Conservation (phyloP, 2,888 invertebrate genomes). For the Adela reaumurella region DNA sequence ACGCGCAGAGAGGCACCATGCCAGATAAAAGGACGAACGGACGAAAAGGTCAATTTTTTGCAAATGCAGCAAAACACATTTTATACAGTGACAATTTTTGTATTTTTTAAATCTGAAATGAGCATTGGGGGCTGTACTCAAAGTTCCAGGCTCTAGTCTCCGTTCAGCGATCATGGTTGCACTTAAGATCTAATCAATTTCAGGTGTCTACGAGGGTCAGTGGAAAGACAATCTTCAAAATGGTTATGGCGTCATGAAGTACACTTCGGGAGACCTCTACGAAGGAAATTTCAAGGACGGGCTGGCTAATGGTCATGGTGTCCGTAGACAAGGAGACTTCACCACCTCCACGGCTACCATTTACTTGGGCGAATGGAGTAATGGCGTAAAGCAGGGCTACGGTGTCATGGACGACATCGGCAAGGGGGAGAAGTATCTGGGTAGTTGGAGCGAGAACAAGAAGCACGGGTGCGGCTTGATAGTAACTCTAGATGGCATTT, state of each 20-base stretch:
- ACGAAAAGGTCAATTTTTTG: too few relatives aligned
- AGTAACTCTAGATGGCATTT: slow-evolving; percentile 85
- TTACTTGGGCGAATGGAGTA: slow-evolving; percentile 87
- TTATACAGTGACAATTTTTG: too few relatives aligned
- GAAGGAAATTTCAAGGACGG: slow-evolving; percentile 87
- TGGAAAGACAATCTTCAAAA: slow-evolving; percentile 82
- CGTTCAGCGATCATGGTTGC: too few relatives aligned
- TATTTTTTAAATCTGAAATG: too few relatives aligned
- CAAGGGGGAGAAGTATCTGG: slow-evolving; percentile 86
- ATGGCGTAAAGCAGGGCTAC: slow-evolving; percentile 77
- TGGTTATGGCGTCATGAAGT: slow-evolving; percentile 75
- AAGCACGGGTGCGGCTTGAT: slow-evolving; percentile 82
- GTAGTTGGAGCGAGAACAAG: slow-evolving; percentile 81
- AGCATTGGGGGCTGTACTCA: too few relatives aligned
- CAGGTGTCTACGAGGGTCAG: slow-evolving; percentile 72
- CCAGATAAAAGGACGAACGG: too few relatives aligned
- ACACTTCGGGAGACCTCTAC: slow-evolving; percentile 74
- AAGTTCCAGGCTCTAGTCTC: too few relatives aligned
- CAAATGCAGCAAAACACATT: too few relatives aligned
- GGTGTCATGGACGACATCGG: slow-evolving; percentile 85
- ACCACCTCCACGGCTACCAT: slow-evolving; percentile 70
- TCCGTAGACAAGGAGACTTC: slow-evolving; percentile 74
- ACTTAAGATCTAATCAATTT: too few relatives aligned
- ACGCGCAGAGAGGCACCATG: too few relatives aligned
- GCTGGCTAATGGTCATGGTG: slow-evolving; percentile 79